phyloP scores from a whole-genome alignment of 2,888 invertebrate genomes.

The Dioctria rufipes region DNA sequence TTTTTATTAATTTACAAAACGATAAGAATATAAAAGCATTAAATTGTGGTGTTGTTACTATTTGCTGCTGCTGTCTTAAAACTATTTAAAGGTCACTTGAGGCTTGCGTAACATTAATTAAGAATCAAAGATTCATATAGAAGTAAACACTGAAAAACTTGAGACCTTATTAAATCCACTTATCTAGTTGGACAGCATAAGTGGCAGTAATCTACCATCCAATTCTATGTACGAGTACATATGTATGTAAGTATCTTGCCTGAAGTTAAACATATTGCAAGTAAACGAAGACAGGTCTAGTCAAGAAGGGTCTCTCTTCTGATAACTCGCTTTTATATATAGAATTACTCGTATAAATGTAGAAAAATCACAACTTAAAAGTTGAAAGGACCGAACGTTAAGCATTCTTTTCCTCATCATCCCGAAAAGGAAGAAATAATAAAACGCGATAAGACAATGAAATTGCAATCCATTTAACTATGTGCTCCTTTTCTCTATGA shows the following conservation, averaged over 20 bases:
- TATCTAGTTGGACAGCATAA: constrained; percentile 50
- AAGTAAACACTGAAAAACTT: constrained; percentile 29
- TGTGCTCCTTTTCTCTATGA: background rate
- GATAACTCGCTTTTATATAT: too few species aligned
- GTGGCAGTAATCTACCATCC: constrained; percentile 42
- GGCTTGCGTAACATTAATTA: constrained; percentile 43
- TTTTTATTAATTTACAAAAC: constrained; percentile 29
- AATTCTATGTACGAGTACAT: too few species aligned
- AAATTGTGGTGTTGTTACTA: background rate
- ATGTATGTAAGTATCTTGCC: background rate
- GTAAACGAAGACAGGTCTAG: constrained; percentile 14
- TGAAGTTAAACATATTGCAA: background rate
- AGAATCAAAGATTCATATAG: constrained; percentile 12
- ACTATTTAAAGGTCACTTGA: constrained; percentile 44
- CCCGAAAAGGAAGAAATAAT: constrained; percentile 57
- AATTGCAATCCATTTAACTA: constrained; percentile 54
- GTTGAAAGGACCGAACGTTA: constrained; percentile 6
- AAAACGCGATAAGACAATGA: constrained; percentile 57
- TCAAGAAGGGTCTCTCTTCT: background rate
- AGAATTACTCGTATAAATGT: too few species aligned
- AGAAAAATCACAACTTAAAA: constrained; percentile 25
- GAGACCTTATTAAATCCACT: constrained; percentile 50
- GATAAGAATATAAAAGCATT: background rate
- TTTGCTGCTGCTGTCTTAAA: background rate
- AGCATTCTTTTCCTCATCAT: constrained; percentile 46